Conservation (phyloP, 2,797 vertebrate genomes). For the Eulemur coronatus region DNA sequence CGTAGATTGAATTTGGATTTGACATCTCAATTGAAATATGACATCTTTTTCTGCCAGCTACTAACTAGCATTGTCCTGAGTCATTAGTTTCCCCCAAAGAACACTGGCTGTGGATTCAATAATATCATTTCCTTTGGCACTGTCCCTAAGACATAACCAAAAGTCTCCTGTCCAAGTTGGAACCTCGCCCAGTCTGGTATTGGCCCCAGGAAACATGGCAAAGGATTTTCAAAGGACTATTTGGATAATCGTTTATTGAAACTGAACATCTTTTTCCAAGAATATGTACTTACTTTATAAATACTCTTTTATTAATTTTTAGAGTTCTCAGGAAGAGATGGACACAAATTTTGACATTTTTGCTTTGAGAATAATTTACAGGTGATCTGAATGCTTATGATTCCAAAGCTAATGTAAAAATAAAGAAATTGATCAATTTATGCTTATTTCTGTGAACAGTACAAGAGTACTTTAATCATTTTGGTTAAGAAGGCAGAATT, state of each 20-base stretch:
- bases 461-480: neutral
- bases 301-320: neutral
- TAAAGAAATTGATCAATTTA: neutral
- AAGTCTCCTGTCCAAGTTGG: neutral
- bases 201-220: neutral
- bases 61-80: conserved; percentile 5
- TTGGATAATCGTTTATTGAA: neutral
- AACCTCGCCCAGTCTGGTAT: neutral
- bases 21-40: conserved; percentile 65
- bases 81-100: conserved; percentile 53
- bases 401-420: conserved; percentile 22
- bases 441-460: neutral
- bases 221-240: neutral
- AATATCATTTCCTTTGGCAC: conserved; percentile 56
- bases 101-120: conserved; percentile 32
- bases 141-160: neutral
- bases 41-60: conserved; percentile 25
- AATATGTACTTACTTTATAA: neutral
- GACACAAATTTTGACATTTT: neutral
- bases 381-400: neutral
- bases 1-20: conserved; percentile 38
- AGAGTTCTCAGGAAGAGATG: neutral
- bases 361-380: conserved; percentile 19
- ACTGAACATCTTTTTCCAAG: neutral
- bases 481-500: neutral